Conservation (phyloP, 2,888 invertebrate genomes). For the Physocephala rufipes region DNA sequence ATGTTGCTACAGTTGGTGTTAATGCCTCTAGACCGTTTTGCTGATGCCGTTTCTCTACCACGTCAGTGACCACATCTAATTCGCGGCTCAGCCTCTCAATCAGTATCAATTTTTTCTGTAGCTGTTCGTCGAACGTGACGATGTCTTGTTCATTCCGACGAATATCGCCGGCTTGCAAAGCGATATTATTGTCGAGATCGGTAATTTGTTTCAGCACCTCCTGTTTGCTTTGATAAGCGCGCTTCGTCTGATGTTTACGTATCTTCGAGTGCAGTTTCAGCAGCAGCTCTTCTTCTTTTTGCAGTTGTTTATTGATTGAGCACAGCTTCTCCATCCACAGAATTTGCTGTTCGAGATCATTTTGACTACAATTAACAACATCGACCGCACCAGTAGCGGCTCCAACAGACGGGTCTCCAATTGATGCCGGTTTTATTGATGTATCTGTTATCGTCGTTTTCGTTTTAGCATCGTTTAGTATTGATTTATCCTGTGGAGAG, state of each 20-base stretch:
- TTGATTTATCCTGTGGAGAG: neutral
- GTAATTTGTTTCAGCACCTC: conserved; percentile 58
- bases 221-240: conserved; percentile 55
- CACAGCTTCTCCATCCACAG: conserved; percentile 78
- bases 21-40: conserved; percentile 2
- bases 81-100: conserved; percentile 69
- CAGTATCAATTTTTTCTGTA: conserved; percentile 69
- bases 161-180: conserved; percentile 68
- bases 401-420: neutral
- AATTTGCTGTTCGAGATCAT: conserved; percentile 67
- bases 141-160: conserved; percentile 68
- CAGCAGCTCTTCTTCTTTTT: conserved; percentile 78
- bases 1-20: conserved; percentile 33
- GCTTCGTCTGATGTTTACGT: conserved; percentile 67
- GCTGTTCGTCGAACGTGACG: conserved; percentile 67
- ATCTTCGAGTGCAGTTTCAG: conserved; percentile 74
- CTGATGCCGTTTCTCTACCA: conserved; percentile 17
- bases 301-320: conserved; percentile 76
- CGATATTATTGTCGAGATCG: conserved; percentile 68
- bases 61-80: conserved; percentile 37
- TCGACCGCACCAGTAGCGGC: conserved; percentile 15
- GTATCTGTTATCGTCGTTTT: conserved; percentile 22
- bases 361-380: conserved; percentile 12
- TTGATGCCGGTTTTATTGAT: conserved; percentile 27
- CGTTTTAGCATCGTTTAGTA: no score